phyloP scores from a whole-genome alignment of 23 tunicate species.

The Corella eumyota region DNA sequence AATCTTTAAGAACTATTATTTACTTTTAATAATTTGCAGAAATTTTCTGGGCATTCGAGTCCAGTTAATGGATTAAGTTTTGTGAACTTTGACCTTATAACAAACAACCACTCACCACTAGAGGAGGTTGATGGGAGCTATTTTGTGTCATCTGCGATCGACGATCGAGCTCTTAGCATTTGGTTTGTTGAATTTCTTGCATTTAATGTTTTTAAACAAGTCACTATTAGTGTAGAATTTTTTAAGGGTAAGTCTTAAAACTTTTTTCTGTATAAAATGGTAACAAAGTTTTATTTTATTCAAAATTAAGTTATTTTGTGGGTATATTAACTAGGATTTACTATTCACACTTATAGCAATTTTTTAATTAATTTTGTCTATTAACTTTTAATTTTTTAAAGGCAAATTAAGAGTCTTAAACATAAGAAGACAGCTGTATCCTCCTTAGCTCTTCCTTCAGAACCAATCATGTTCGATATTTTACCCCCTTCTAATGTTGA shows the following conservation, averaged over 20 bases:
- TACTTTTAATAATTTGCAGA: slow-evolving; percentile 22
- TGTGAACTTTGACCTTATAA: slow-evolving; percentile 2
- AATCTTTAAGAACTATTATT: background rate
- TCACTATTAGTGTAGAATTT: too few species aligned
- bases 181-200: slow-evolving; percentile 26
- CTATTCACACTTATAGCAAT: background rate
- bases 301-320: too few species aligned
- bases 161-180: slow-evolving; percentile 47
- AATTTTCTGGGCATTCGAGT: slow-evolving; percentile 57
- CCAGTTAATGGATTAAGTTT: slow-evolving; percentile 31
- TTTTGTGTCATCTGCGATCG: slow-evolving; percentile 62
- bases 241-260: too few species aligned
- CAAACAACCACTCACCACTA: slow-evolving; percentile 6
- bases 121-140: slow-evolving; percentile 34
- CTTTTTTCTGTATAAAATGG: too few species aligned
- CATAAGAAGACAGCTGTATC: slow-evolving; percentile 40
- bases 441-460: slow-evolving; percentile 48
- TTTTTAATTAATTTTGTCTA: background rate
- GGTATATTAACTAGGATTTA: too few species aligned
- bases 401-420: slow-evolving; percentile 42
- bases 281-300: too few species aligned
- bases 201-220: background rate
- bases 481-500: slow-evolving; percentile 14
- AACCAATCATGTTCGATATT: slow-evolving; percentile 23
- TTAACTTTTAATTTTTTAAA: slow-evolving; percentile 5